Percentiles rank a stretch among this genome's conserved stretches.
phyloP scores from a whole-genome alignment of 2,113 vertebrate genomes.

The Peucedramus taeniatus region DNA sequence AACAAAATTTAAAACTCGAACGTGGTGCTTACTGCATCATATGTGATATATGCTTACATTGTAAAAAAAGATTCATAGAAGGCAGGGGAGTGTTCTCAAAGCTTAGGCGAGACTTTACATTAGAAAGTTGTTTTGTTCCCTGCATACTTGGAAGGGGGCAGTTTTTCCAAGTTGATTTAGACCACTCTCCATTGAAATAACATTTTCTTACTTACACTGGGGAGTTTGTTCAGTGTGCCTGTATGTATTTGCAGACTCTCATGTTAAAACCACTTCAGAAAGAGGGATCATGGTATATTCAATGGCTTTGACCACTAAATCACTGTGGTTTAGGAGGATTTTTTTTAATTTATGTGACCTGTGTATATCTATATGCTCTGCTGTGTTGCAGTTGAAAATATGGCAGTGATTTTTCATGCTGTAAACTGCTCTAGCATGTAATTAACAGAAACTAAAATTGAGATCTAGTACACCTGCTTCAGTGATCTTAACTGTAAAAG shows the following conservation, averaged over 20 bases:
- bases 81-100: neutral
- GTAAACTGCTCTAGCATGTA: neutral
- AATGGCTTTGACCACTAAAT: neutral
- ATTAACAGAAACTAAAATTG: neutral
- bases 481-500: neutral
- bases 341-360: neutral
- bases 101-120: neutral
- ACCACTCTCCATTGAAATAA: neutral
- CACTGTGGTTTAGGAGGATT: neutral
- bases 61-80: neutral
- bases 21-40: accelerated
- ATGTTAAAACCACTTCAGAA: neutral
- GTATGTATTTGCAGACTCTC: accelerated
- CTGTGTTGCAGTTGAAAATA: neutral
- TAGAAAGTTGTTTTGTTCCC: neutral
- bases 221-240: neutral
- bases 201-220: neutral
- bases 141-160: neutral
- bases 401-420: neutral
- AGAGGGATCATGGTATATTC: neutral
- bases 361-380: accelerated
- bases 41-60: neutral
- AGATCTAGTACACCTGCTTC: neutral
- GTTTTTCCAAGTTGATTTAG: neutral
- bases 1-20: neutral